Base-by-base conservation (phyloP, 2,113 vertebrate species). In the Malurus alboscapulatus region DNA sequence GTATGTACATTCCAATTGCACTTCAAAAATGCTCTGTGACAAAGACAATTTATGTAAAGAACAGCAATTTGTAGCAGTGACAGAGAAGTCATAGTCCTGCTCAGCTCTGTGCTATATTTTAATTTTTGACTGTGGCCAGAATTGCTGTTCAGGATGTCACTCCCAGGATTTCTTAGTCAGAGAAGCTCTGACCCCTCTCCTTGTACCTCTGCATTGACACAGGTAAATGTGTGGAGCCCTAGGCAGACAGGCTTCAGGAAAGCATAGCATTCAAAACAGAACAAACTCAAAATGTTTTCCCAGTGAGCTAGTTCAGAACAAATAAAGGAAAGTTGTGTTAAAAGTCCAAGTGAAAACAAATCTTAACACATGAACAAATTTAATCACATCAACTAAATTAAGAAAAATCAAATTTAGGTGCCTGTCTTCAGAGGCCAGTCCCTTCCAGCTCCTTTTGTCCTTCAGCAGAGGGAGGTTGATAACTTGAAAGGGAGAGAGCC, bases 31-130 rank as follows among this genome's bases (percentile, higher is more conserved):
- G 68, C 26, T 63, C 32, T 21, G 17, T 85, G 72, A 73, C 79
- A 90, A 92, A 84, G 51, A 30, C n/a, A 93, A 84, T 94, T 84
- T 90, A 44, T 44, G 26, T 90, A 79, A 93, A 66, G 51, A 85
- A 42, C 26, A 54, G 34, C 10, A 74, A 61, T 88, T 90, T 91
- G 50, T 62, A 83, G 54, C 24, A 76, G 54, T 68, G 74, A 27
- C 74, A 75, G 47, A 59, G 32, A 91, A 83, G 61, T 68, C 17
- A 27, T 42, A 62, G 58, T 69, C 25, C 44, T 76, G 30, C 12
- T 72, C 12, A 85, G 1, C 10, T 54, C 30, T 57, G 13, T 76
- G 26, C 10, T 66, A 27, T 63, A 80, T 61, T 92, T 82, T 76
- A 80, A 54, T 19, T 45, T 67, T 87, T 65, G 17, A 44, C 25